Base-by-base conservation (phyloP, 2,113 vertebrate species). In the Urocynchramus pylzowi region DNA sequence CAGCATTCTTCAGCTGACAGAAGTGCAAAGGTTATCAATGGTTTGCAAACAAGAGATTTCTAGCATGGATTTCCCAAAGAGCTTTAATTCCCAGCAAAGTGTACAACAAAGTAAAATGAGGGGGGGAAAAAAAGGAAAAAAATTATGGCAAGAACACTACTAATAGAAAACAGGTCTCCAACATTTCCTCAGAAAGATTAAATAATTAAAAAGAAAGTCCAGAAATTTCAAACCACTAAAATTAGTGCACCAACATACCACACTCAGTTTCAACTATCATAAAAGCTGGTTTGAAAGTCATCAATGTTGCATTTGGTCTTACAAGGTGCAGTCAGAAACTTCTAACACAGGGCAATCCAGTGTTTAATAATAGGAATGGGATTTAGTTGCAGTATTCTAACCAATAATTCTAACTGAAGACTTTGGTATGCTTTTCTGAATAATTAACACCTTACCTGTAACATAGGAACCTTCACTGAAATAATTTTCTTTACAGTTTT, bases 101-200 rank as follows among this genome's bases (percentile, higher is more conserved):
- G 19, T 70, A 30, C 42, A 53, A 83, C 13, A 22, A 89, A 52
- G 37, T 69, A 33, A 78, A 84, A 73, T 26, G 15, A 26, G 14
- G 8, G 1, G 8, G 2, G 0, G 1, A 5, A 1, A 7, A 28
- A 16, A 30, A 12, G 6, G 1, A 22, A 54, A 42, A 22, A 39
- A 57, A 39, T 14, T 9, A 47, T 11, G 6, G 15, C 20, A 71
- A 67, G 47, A 83, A 59, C 8, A 47, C 12, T 23, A 47, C 30
- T 80, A 83, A 65, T 6, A 87, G 21, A 74, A 70, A 77, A 67
- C 10, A 37, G 1, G 2, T 39, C 30, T 91, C 26, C 37, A 78
- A 31, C n/a, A 35, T 35, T 69, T 33, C 27, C 30, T 41, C 37
- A 16, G 70, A 63, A 39, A 50, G 13, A n/a, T 44, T 26, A n/a